Conservation (phyloP, 2,113 vertebrate genomes). For the Vidua macroura region DNA sequence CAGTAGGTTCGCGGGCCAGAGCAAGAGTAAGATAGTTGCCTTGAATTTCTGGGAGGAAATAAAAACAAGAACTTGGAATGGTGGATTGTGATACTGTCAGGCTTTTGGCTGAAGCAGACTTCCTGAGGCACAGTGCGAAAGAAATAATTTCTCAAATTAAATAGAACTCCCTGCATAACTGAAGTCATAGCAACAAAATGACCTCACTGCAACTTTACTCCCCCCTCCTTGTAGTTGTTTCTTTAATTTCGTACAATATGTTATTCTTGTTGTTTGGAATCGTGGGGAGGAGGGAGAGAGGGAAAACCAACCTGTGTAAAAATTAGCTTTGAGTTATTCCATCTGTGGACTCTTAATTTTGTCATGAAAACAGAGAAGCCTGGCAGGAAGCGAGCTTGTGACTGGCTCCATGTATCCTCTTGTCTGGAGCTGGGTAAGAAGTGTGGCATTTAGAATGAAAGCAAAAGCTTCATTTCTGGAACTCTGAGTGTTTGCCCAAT, state of each 20-base stretch:
- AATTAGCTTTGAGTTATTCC: conserved; percentile 83
- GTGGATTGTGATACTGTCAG: neutral
- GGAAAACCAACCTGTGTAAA: conserved; percentile 79
- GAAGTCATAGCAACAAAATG: conserved; percentile 52
- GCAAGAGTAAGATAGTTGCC: neutral
- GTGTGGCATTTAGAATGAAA: conserved; percentile 80
- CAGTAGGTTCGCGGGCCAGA: neutral
- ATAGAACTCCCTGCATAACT: neutral
- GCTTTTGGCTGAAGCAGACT: conserved; percentile 19
- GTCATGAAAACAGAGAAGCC: conserved; percentile 82
- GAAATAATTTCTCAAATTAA: conserved; percentile 39
- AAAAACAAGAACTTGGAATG: neutral
- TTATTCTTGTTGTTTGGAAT: conserved; percentile 68
- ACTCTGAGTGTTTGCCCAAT: conserved; percentile 81
- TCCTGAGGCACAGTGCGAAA: neutral
- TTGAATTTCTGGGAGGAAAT: neutral
- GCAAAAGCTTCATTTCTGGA: conserved; percentile 77
- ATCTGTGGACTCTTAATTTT: conserved; percentile 84
- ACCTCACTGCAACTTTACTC: conserved; percentile 10
- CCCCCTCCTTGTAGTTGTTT: conserved; percentile 54
- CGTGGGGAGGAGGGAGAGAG: conserved; percentile 51
- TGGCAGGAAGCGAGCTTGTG: conserved; percentile 77
- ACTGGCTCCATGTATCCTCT: conserved; percentile 80
- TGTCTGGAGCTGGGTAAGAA: conserved; percentile 81
- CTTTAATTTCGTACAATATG: conserved; percentile 75